Percentiles rank a stretch among this genome's conserved stretches.
Evolutionary conservation across 2,113 vertebrate genomes (phyloP).

Genomic region (Prionailurus viverrinus): DNA sequence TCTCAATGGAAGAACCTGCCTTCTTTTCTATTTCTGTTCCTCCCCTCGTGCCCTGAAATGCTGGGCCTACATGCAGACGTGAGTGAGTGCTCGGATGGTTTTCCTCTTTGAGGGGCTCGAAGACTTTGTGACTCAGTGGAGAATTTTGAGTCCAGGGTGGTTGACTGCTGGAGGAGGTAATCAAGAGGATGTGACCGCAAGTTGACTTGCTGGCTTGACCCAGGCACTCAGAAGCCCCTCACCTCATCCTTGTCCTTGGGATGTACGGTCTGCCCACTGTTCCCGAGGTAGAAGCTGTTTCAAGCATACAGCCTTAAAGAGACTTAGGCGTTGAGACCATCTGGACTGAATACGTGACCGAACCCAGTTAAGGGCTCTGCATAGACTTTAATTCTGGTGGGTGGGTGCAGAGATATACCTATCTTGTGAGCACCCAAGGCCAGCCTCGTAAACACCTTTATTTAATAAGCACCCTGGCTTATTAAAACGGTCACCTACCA

Average conservation of each 20-base stretch:
- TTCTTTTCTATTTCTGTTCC: neutral
- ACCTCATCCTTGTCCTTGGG: no score
- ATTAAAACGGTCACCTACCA: neutral
- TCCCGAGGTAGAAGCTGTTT: neutral
- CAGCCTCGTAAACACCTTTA: neutral
- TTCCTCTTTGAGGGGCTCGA: neutral
- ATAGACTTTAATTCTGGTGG: neutral
- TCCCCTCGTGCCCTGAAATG: neutral
- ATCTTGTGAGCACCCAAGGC: neutral
- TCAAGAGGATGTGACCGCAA: neutral
- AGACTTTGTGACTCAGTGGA: neutral
- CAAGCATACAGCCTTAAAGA: neutral
- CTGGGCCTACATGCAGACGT: fast-evolving
- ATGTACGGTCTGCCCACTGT: neutral
- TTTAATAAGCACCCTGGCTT: neutral
- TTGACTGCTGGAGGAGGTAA: neutral
- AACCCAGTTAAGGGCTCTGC: neutral
- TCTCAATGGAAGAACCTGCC: neutral
- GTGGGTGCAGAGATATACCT: neutral
- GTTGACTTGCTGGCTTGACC: neutral
- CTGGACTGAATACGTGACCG: neutral
- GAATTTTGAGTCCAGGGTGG: neutral
- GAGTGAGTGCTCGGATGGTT: neutral
- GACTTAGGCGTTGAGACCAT: neutral
- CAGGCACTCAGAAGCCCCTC: neutral